Conservation (phyloP, 2,888 invertebrate genomes). For the Protophormia terraenovae region DNA sequence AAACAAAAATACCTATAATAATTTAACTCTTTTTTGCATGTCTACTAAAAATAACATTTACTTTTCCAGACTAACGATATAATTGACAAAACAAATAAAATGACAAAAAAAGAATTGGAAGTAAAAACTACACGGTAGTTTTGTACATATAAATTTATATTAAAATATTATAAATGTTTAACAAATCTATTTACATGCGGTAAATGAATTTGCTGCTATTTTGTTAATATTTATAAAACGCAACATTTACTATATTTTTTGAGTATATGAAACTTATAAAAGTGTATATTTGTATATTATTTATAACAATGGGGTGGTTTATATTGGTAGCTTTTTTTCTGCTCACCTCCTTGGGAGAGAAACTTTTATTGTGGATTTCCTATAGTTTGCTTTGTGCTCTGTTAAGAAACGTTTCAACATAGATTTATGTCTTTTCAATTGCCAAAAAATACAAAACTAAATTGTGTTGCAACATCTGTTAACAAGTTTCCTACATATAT, state of each 20-base stretch:
- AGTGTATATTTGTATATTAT: not conserved
- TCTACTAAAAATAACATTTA: not conserved
- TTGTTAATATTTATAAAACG: conserved; percentile 10
- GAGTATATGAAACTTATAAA: not conserved
- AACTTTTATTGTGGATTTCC: conserved; percentile 51
- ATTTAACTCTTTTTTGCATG: conserved; percentile 50
- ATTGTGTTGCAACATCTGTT: conserved; percentile 70
- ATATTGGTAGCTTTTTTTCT: not conserved
- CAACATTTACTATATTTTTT: conserved; percentile 9
- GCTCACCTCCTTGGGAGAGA: not conserved
- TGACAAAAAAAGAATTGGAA: not conserved
- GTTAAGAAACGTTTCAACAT: conserved; percentile 30
- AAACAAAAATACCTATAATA: conserved; percentile 11
- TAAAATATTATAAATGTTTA: not conserved
- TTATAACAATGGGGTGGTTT: no score
- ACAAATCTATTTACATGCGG: conserved; percentile 25
- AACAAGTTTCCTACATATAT: conserved; percentile 65
- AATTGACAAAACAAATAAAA: conserved; percentile 69
- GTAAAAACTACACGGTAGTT: conserved; percentile 21
- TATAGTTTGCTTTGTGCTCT: conserved; percentile 16
- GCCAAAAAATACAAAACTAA: conserved; percentile 54
- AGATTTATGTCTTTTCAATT: conserved; percentile 66
- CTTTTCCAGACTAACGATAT: conserved; percentile 58
- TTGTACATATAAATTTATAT: not conserved
- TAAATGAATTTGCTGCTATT: conserved; percentile 8